phyloP scores from a whole-genome alignment of 2,113 vertebrate genomes.

The Nanorana parkeri region DNA sequence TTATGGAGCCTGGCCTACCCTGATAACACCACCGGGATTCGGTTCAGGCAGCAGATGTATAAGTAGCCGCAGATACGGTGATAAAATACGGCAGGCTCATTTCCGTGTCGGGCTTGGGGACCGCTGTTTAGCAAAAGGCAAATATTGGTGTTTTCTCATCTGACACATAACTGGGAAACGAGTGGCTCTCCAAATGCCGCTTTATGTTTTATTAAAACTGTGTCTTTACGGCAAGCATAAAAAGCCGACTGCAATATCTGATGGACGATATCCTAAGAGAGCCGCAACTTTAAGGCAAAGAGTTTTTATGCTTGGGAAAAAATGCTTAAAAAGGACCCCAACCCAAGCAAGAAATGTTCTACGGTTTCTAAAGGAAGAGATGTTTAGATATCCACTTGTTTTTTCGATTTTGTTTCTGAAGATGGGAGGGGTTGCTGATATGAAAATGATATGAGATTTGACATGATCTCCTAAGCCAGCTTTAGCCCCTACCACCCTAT shows the following conservation, averaged over 20 bases:
- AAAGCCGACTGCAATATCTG: constrained; percentile 23
- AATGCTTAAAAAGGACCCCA: no score
- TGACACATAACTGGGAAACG: constrained; percentile 23
- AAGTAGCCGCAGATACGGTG: background rate
- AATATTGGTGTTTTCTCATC: constrained; percentile 39
- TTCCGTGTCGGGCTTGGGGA: background rate
- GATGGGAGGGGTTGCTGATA: no score
- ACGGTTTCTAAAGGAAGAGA: no score
- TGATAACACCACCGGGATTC: constrained; percentile 31
- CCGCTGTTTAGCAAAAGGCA: constrained; percentile 28
- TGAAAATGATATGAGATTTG: no score
- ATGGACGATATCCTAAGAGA: constrained; percentile 12
- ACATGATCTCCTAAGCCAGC: no score
- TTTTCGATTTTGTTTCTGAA: no score
- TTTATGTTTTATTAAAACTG: constrained; percentile 47
- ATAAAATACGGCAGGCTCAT: constrained; percentile 11
- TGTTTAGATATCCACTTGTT: no score
- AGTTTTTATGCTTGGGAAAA: background rate
- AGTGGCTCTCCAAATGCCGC: constrained; percentile 12
- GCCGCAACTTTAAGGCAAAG: background rate
- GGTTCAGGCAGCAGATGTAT: constrained; percentile 26
- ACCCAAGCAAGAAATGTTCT: no score
- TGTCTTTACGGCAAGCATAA: constrained; percentile 42
- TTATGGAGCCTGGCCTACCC: constrained; percentile 14
- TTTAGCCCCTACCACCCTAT: no score